Evolutionary conservation across 64 coral and sea anemone species (phyloP), one percentile per base, ranked within the genome.

Genomic region (Platygyra sinensis): DNA sequence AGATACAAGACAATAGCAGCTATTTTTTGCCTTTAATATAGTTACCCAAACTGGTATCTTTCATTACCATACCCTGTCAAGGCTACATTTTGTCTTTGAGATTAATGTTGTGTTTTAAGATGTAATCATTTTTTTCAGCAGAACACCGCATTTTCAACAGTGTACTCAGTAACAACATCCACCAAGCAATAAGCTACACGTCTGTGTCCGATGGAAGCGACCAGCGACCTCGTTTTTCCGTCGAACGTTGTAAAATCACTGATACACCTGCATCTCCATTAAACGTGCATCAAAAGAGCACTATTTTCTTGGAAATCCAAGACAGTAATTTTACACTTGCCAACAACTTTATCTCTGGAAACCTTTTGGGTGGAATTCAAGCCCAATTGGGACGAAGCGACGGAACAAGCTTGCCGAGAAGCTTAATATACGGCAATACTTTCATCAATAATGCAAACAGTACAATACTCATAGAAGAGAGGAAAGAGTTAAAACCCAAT

Each of bases 361-460:
- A 95, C 69, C 60, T 11, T 61, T 69, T 87, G 8, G 94, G 94
- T 25, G 94, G 75, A 50, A 39, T 95, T 13, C 67, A 72, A 30
- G 67, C 63, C 13, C 71, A 64, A 52, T 24, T 87, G 52, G 71
- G 49, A 15, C 79, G 11, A 49, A 88, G 94, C 86, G 89, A 81
- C 20, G 94, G 67, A 80, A 20, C 86, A 42, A 60, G 29, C 8
- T 38, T 74, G 12, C 54, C 27, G 55, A 60, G n/a, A 64, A 88
- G 84, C n/a, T 88, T 91, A 27, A 83, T 95, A 61, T 88, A 88
- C 62, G 89, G 94, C 12, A 95, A 95, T 6, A 92, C 89, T 4
- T 76, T 95, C 55, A 9, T 33, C 19, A 30, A 57, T 3, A 95
- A 95, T 73, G 74, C 52, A 25, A 95, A 95, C n/a, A 78, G 81